phyloP scores from a whole-genome alignment of 2,888 invertebrate species.

The Napeogenes sylphis region DNA sequence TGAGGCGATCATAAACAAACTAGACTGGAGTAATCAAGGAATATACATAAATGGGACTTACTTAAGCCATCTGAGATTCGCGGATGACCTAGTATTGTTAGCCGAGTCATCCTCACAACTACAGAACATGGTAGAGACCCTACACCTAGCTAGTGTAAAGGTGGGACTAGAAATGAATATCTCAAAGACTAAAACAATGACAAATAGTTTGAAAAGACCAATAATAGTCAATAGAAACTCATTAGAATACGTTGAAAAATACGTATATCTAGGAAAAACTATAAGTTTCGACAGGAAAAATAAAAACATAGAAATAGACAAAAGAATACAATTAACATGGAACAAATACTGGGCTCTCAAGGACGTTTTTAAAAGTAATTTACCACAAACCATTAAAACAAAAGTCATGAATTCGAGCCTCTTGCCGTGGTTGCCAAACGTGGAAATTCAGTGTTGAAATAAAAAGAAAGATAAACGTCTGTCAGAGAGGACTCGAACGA shows the following conservation, averaged over 20 bases:
- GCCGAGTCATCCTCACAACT: no score
- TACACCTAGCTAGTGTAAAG: not conserved
- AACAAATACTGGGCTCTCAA: constrained; percentile 15
- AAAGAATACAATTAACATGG: constrained; percentile 14
- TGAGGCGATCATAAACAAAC: no score
- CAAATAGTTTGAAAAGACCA: constrained; percentile 12
- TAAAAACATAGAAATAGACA: constrained; percentile 14
- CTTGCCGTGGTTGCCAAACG: constrained; percentile 8
- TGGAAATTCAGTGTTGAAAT: not conserved
- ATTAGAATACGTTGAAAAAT: constrained; percentile 16
- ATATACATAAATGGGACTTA: no score
- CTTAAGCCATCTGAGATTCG: no score
- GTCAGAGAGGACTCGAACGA: constrained; percentile 15
- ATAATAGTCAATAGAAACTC: constrained; percentile 5
- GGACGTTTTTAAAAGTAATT: constrained; percentile 17
- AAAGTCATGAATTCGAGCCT: constrained; percentile 7
- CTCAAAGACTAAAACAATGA: constrained; percentile 15
- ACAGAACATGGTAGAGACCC: no score
- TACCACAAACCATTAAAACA: constrained; percentile 2
- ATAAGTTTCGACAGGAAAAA: constrained; percentile 15
- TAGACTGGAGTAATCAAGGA: no score
- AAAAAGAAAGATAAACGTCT: not conserved
- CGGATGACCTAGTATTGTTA: no score
- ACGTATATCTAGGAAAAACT: constrained; percentile 13
- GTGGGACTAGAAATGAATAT: constrained; percentile 10